Conservation (phyloP, 2,888 invertebrate species). For the Glyphotaelius pellucidus region DNA sequence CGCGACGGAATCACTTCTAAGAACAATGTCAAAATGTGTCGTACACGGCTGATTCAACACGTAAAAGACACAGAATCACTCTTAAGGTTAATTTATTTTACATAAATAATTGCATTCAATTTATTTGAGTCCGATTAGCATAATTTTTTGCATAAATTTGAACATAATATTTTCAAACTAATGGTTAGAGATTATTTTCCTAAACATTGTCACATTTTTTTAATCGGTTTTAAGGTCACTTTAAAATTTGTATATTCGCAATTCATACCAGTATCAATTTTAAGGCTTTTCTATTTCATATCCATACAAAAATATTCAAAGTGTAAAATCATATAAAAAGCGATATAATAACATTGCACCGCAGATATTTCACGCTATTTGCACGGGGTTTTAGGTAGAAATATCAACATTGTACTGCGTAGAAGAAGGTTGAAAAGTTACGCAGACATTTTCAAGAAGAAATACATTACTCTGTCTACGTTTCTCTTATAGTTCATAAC, state of each 20-base stretch:
- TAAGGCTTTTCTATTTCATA: constrained; percentile 3
- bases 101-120: neutral
- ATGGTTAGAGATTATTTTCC: neutral
- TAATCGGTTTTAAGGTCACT: constrained; percentile 18
- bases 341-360: neutral
- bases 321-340: neutral
- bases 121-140: neutral
- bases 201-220: neutral
- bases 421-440: neutral
- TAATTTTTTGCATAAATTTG: neutral
- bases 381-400: neutral
- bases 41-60: too few relatives aligned
- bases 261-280: neutral
- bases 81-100: neutral
- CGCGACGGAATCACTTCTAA: too few relatives aligned
- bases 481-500: neutral
- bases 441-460: neutral
- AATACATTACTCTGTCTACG: neutral
- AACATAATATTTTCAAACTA: neutral
- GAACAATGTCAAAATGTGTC: too few relatives aligned
- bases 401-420: neutral
- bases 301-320: neutral
- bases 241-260: neutral
- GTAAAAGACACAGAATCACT: too few relatives aligned
- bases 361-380: neutral